Percentiles rank a stretch among this genome's conserved stretches.
phyloP scores from a whole-genome alignment of 2,797 vertebrate species.

The Pangasius mekongensis region DNA sequence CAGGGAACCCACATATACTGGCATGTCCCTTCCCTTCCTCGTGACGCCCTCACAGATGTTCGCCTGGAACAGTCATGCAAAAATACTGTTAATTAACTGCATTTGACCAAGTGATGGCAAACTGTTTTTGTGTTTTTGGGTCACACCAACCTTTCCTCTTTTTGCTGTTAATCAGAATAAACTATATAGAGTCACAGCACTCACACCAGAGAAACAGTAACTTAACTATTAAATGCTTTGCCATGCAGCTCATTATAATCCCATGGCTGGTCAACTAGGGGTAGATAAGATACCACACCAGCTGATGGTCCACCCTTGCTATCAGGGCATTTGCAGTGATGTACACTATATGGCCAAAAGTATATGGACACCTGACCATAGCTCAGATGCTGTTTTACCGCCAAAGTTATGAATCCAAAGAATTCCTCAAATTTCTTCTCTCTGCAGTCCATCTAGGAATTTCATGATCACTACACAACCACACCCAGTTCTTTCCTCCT shows the following conservation, averaged over 20 bases:
- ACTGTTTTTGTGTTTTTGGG: background rate
- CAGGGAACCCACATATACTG: background rate
- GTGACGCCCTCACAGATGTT: background rate
- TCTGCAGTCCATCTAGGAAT: background rate
- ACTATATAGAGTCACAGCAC: background rate
- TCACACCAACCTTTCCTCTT: background rate
- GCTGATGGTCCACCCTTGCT: background rate
- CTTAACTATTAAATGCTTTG: background rate
- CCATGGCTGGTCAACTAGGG: background rate
- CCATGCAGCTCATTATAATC: background rate
- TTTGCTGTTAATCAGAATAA: background rate
- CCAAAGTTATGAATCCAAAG: background rate
- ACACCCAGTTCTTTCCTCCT: background rate
- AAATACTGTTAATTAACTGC: background rate
- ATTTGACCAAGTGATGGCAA: background rate
- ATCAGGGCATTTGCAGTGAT: background rate
- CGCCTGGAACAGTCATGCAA: background rate
- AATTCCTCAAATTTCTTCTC: background rate
- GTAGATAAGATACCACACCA: background rate
- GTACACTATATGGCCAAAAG: background rate
- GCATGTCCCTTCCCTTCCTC: background rate
- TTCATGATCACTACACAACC: background rate
- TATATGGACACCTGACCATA: background rate
- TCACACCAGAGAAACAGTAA: background rate
- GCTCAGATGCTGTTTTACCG: background rate